These are phyloP conservation scores for Chironomus tentans DNA, from an alignment of 2,888 invertebrate genomes.

Conservation along the genomic window DNA sequence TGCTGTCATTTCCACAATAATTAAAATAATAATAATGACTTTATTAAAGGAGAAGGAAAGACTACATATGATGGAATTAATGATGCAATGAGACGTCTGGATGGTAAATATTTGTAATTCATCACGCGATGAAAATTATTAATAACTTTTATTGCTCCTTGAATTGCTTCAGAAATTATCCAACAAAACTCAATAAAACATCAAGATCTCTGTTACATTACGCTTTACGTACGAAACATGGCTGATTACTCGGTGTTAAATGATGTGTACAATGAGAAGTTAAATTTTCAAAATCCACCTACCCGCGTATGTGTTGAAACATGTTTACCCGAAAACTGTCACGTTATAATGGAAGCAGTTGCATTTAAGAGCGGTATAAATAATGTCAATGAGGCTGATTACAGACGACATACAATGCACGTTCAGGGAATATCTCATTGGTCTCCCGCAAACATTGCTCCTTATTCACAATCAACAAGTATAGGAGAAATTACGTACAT, in stretches of 20 bases:
- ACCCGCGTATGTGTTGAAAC: slow-evolving; percentile 77
- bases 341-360: slow-evolving; percentile 68
- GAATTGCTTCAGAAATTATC: slow-evolving; percentile 36
- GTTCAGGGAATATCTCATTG: slow-evolving; percentile 93
- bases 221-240: slow-evolving; percentile 78
- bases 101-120: slow-evolving; percentile 58
- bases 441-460: slow-evolving; percentile 97
- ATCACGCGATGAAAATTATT: too few species aligned
- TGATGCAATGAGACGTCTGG: slow-evolving; percentile 65
- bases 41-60: slow-evolving; percentile 37
- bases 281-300: slow-evolving; percentile 72
- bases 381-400: slow-evolving; percentile 31
- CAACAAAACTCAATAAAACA: slow-evolving; percentile 41
- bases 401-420: slow-evolving; percentile 71
- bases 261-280: slow-evolving; percentile 61
- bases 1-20: too few species aligned
- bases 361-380: slow-evolving; percentile 43
- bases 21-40: too few species aligned
- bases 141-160: too few species aligned
- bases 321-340: slow-evolving; percentile 59
- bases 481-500: slow-evolving; percentile 75
- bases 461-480: slow-evolving; percentile 86
- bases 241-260: slow-evolving; percentile 68
- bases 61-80: slow-evolving; percentile 57
- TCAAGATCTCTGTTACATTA: slow-evolving; percentile 67